Evolutionary conservation across 2,113 vertebrate genomes (phyloP).

Genomic region (Lontra canadensis): DNA sequence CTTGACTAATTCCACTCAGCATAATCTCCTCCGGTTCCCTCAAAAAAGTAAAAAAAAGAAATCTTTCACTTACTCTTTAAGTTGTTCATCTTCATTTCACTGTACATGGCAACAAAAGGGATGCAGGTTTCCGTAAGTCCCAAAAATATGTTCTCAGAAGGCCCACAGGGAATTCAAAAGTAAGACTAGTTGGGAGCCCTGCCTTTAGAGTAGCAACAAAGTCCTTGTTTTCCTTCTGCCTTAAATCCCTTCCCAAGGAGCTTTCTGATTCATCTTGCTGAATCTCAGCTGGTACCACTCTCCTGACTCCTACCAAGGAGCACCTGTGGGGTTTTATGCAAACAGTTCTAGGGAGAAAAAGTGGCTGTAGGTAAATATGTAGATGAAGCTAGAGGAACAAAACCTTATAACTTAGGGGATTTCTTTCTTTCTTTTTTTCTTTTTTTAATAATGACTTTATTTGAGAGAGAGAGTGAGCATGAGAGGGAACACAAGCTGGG

Average conservation of each 20-base stretch:
- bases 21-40: not conserved
- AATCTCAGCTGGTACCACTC: not conserved
- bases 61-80: not conserved
- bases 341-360: not conserved
- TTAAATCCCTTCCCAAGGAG: not conserved
- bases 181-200: not conserved
- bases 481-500: not conserved
- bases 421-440: not conserved
- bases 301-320: not conserved
- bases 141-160: not conserved
- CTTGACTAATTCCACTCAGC: no score
- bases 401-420: not conserved
- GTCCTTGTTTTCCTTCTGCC: not conserved
- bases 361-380: not conserved
- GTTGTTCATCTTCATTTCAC: not conserved
- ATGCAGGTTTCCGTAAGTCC: not conserved
- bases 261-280: not conserved
- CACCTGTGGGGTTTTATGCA: not conserved
- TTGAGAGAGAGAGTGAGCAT: not conserved
- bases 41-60: not conserved
- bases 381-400: not conserved
- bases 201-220: not conserved
- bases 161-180: not conserved
- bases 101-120: no score
- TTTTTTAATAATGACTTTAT: not conserved